Evolutionary conservation across 1,140 invertebrate species (phyloP), one percentile per base, ranked within the genome.

Genomic region (Neodiprion fabricii): DNA sequence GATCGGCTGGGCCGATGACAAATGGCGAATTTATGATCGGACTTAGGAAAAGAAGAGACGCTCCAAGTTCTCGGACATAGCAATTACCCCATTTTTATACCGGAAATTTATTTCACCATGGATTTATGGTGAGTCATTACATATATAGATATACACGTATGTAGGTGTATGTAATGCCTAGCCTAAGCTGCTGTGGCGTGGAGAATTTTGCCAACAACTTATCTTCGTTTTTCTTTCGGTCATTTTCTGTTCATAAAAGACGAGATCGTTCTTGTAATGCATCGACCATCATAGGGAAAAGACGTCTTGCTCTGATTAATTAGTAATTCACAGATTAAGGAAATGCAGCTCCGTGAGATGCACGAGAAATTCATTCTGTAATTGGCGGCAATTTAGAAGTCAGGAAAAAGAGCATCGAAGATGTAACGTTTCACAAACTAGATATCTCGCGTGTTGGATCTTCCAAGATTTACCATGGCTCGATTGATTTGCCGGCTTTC

Each of bases 171-270:
- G 28, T 40, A 40, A 40, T 40, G 2, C 28, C 28, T 40, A 40
- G 1, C 28, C 28, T 40, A 40, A 40, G 28, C 28, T 40, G 72
- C 76, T 76, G 78, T 79, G 70, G 69, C 74, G 70, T 72, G 78
- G 78, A 79, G 80, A 81, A 74, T 79, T 79, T 79, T 75, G 78
- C 79, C 79, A 81, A 81, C 79, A 81, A 79, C 79, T 81, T 81
- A 81, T 81, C 78, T 48, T 50, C 65, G 23, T 48, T 75, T 48
- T n/a, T 47, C 72, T 79, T 76, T 77, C 76, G 49, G 78, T 78
- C 74, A 67, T 73, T 11, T 61, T 61, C 2, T 40, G 9, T 61
- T 61, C 14, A 61, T 61, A 61, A 17, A 14, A 17, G 5, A 61
- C 5, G 53, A 61, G 9, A 61, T 14, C 11, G 9, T 61, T 61